phyloP scores from a whole-genome alignment of 2,113 vertebrate genomes.

The Gymnobelideus leadbeateri region DNA sequence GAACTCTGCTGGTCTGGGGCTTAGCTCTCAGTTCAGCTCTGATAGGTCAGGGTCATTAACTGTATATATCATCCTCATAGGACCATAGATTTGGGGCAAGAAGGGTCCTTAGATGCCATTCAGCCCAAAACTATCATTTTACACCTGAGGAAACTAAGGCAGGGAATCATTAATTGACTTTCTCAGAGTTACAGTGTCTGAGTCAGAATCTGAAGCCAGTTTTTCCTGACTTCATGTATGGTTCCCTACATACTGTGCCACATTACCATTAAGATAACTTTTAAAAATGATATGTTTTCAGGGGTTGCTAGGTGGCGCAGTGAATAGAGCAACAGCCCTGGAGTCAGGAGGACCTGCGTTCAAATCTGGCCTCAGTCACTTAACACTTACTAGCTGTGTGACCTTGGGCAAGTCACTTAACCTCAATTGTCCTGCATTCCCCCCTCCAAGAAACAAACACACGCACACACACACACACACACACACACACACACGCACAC shows the following conservation, averaged over 20 bases:
- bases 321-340: no score
- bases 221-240: background rate
- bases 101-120: background rate
- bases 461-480: no score
- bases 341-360: no score
- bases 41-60: background rate
- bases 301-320: no score
- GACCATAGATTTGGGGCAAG: background rate
- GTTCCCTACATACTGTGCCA: background rate
- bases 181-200: background rate
- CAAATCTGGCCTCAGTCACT: no score
- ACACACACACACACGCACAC: no score
- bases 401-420: no score
- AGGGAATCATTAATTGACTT: background rate
- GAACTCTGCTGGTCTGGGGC: background rate
- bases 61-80: background rate
- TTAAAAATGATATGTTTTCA: background rate
- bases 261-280: background rate
- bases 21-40: background rate
- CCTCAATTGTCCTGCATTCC: no score
- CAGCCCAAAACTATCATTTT: background rate
- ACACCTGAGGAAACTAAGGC: background rate
- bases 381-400: no score
- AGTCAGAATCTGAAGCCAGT: background rate
- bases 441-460: no score